Percentiles rank a stretch among this genome's conserved stretches.
phyloP scores from a whole-genome alignment of 2,888 invertebrate species.

The Epirrhoe tristata region DNA sequence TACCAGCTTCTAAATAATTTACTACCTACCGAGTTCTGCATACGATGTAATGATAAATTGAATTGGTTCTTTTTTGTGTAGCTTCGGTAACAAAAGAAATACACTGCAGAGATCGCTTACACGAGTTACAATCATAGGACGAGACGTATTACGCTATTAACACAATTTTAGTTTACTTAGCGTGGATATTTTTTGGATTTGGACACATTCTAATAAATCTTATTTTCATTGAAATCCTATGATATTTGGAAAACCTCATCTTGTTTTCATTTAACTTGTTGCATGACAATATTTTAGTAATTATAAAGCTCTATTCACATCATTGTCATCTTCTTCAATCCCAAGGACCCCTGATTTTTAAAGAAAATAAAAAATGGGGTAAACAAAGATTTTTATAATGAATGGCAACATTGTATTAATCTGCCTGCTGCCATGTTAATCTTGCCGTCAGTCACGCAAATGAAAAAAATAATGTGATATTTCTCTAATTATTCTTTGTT shows the following conservation, averaged over 20 bases:
- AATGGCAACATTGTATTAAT: slow-evolving; percentile 41
- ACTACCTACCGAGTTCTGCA: slow-evolving; percentile 17
- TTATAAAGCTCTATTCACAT: too few species aligned
- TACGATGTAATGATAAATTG: neutral
- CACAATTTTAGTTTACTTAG: too few species aligned
- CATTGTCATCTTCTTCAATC: neutral
- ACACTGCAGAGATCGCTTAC: too few species aligned
- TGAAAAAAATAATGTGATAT: slow-evolving; percentile 61
- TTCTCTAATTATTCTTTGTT: slow-evolving; percentile 55
- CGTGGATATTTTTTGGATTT: too few species aligned
- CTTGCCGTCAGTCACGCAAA: slow-evolving; percentile 50
- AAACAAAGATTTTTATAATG: slow-evolving; percentile 33
- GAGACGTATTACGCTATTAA: too few species aligned
- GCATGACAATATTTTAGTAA: neutral
- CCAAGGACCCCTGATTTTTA: slow-evolving; percentile 32
- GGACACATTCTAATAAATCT: too few species aligned
- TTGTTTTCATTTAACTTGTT: too few species aligned
- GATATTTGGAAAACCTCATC: too few species aligned
- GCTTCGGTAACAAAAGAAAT: too few species aligned
- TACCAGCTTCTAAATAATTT: slow-evolving; percentile 9
- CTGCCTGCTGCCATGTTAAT: slow-evolving; percentile 48
- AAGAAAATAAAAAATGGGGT: slow-evolving; percentile 28
- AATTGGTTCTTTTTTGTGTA: too few species aligned
- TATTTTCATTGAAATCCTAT: too few species aligned
- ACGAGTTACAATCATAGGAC: too few species aligned